Evolutionary conservation across 2,113 vertebrate genomes (phyloP).

Genomic region (Xiphorhynchus elegans): DNA sequence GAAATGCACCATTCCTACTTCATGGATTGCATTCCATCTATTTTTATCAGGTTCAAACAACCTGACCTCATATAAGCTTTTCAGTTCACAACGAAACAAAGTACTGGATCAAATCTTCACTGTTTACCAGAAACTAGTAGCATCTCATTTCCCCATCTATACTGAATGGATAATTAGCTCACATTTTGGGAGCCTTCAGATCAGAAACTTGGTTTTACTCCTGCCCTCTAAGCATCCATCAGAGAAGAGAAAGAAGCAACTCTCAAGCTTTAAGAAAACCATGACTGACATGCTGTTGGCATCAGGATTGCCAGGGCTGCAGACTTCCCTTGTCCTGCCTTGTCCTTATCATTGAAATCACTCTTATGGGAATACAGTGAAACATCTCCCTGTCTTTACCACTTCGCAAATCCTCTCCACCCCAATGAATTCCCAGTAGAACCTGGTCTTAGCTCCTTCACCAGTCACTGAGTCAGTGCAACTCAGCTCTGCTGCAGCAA

Average conservation of each 20-base stretch:
- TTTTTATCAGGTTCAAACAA: background rate
- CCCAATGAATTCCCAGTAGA: background rate
- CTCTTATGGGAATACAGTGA: background rate
- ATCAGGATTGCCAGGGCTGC: background rate
- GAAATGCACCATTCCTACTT: background rate
- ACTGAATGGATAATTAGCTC: background rate
- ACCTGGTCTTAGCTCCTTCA: background rate
- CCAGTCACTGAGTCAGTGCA: background rate
- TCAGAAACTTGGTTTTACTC: background rate
- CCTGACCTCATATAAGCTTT: background rate
- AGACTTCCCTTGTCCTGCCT: background rate
- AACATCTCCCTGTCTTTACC: background rate
- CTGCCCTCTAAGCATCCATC: background rate
- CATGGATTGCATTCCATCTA: background rate
- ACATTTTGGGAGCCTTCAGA: background rate
- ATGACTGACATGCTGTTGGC: background rate
- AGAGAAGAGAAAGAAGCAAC: background rate
- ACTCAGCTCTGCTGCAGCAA: background rate
- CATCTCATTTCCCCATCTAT: background rate
- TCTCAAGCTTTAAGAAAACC: background rate
- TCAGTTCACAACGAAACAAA: background rate
- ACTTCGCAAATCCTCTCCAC: background rate
- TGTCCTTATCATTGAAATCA: background rate
- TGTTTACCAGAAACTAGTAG: background rate
- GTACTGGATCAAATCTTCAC: background rate